phyloP scores from a whole-genome alignment of 2,888 invertebrate genomes.

The Aleiodes testaceus region DNA sequence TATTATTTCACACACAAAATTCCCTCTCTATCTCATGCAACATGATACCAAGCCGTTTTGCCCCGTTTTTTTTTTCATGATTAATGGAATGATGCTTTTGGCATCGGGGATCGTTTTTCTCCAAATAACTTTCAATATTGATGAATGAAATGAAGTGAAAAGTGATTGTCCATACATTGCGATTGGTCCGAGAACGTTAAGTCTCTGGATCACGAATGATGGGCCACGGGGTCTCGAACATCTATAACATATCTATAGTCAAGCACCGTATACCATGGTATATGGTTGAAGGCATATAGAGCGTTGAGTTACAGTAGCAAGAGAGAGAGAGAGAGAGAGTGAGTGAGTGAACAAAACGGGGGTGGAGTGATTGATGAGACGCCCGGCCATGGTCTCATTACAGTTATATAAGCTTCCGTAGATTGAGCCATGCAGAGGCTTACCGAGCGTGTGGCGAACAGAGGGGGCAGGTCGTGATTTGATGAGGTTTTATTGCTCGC shows the following conservation, averaged over 20 bases:
- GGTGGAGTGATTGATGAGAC: conserved; percentile 72
- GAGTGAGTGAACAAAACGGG: conserved; percentile 51
- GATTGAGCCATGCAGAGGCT: conserved; percentile 71
- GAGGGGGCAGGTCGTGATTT: conserved; percentile 68
- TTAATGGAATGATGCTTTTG: conserved; percentile 34
- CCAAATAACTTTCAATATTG: conserved; percentile 3
- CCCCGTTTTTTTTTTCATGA: neutral
- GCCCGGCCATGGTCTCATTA: conserved; percentile 72
- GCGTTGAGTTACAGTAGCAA: conserved; percentile 33
- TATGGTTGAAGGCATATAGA: conserved; percentile 42
- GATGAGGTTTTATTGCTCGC: conserved; percentile 73
- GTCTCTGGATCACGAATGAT: conserved; percentile 61
- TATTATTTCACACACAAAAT: neutral
- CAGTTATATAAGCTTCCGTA: conserved; percentile 73
- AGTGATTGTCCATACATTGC: conserved; percentile 33
- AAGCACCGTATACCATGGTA: conserved; percentile 40
- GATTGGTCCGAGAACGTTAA: conserved; percentile 55
- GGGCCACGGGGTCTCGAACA: conserved; percentile 51
- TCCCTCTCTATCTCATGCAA: neutral
- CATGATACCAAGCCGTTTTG: no score
- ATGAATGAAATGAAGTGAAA: conserved; percentile 25
- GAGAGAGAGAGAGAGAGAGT: conserved; percentile 46
- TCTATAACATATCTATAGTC: conserved; percentile 52
- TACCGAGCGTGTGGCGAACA: conserved; percentile 62
- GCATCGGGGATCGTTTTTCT: neutral